Base-by-base conservation (phyloP, 2,888 invertebrate genomes). In the Drosophila flavopinicola region DNA sequence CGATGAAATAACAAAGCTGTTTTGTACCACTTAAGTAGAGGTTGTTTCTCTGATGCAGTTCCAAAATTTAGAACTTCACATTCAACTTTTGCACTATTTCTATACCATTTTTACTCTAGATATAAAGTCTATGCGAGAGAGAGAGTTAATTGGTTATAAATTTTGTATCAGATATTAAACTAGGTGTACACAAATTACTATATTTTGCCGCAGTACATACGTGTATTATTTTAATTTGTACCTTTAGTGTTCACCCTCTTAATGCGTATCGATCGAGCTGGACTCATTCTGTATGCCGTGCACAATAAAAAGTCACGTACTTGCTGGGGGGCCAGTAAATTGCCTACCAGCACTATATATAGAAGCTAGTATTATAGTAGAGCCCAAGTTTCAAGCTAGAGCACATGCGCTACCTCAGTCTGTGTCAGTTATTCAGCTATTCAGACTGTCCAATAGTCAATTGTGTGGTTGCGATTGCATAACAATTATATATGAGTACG, bases 191-290 rank as follows among this genome's bases (percentile, higher is more conserved):
- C 2, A 20, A 3, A 20, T 4, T 1, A 4, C 11, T 11, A 6
- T 24, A 11, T 38, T 35, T 13, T 20, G 11, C 29, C 7, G n/a
- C n/a, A 30, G 17, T 24, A 24, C n/a, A 24, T 39, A 39, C n/a
- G 29, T 30, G 25, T 6, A 11, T 47, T 32, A 39, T 60, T 60
- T 38, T 13, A 51, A 54, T 44, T 67, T 54, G 41, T 41, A 54
- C 30, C 57, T 42, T 42, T 47, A 24, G 44, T 59, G 47, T 68
- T 69, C 53, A 45, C 44, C 38, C 53, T 20, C 33, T 41, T 58
- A 73, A 64, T 73, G 71, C 54, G 39, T 75, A 75, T 75, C 72
- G 74, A 71, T 75, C 64, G 57, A 64, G n/a, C 7, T 63, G 64
- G 54, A 37, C 51, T 75, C 59, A 57, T 60, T 57, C 54, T n/a